These are phyloP conservation scores for Anastrepha obliqua DNA, from an alignment of 1,140 invertebrate species.

Conservation along the genomic window DNA sequence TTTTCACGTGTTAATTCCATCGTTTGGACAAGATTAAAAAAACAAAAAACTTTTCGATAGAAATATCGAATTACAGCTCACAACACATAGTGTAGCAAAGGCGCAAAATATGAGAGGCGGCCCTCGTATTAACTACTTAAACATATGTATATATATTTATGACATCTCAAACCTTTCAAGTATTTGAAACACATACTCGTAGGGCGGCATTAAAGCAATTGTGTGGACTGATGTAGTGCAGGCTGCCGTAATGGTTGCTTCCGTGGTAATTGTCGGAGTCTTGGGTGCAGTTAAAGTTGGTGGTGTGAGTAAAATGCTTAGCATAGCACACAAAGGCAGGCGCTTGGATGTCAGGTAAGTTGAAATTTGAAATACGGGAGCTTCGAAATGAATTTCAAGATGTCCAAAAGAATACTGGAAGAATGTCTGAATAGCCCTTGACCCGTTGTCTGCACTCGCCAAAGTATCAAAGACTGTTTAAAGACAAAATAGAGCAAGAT, in stretches of 20 bases:
- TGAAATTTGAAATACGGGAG: background rate
- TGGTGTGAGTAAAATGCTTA: constrained; percentile 80
- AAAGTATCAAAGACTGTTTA: too few relatives aligned
- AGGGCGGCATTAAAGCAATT: constrained; percentile 91
- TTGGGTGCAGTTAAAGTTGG: constrained; percentile 82
- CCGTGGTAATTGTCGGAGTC: constrained; percentile 81
- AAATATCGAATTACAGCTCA: too few relatives aligned
- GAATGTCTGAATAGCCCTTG: background rate
- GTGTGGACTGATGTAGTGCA: constrained; percentile 92
- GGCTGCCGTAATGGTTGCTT: constrained; percentile 84
- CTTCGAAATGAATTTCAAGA: background rate
- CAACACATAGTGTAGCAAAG: too few relatives aligned
- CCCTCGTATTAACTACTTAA: too few relatives aligned
- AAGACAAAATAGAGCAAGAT: too few relatives aligned
- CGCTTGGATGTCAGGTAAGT: constrained; percentile 80
- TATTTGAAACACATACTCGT: background rate
- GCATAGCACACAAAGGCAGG: constrained; percentile 76
- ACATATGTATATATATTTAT: too few relatives aligned
- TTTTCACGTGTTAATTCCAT: too few relatives aligned
- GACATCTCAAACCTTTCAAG: background rate
- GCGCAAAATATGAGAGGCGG: too few relatives aligned
- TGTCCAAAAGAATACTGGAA: background rate
- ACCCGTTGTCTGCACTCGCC: too few relatives aligned
- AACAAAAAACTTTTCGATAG: too few relatives aligned
- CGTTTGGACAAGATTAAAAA: too few relatives aligned